Evolutionary conservation across 2,888 invertebrate genomes (phyloP), one percentile per base, ranked within the genome.

Genomic region (Ferdinandea cuprea): DNA sequence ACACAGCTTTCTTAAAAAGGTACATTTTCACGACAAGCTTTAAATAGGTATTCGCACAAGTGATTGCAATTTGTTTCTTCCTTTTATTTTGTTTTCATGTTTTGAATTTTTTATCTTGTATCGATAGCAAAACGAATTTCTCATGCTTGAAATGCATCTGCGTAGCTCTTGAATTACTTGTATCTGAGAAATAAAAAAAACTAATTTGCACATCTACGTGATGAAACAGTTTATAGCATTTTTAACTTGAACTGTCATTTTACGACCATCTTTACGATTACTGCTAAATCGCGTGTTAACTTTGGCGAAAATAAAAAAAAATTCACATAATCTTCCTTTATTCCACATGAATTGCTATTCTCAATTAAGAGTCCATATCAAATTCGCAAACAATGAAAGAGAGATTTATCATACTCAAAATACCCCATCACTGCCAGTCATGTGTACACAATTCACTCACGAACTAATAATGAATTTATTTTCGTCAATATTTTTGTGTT

Each of bases 381-480:
- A 37, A 37, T 1, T 25, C 25, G 5, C 42, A 42, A 42, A 42
- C 42, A 42, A 42, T 42, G 17, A 13, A 42, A 3, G 13, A 13
- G 42, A 42, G 15, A 42, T 42, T 42, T 7, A 15, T 7, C 42
- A 25, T 13, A 2, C 25, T 11, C n/a, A 13, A 11, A 48, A 19
- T n/a, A 21, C 25, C 17, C 21, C 2, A 9, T 1, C 25, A 8
- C 7, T 13, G n/a, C 40, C 17, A 44, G 9, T 21, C 44, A 44
- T 44, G 19, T 17, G 19, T 44, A 19, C 17, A 46, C 21, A 46
- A 48, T 48, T 28, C 48, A 48, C 48, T 48, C 25, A 25, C 48
- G 48, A 13, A 48, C 17, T 17, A 44, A 15, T 17, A 19, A 44
- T 44, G 19, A 19, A 44, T 44, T 44, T 11, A 44, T 44, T 44